Evolutionary conservation across 2,113 vertebrate genomes (phyloP), one percentile per base, ranked within the genome.

Genomic region (Fregetta grallaria): DNA sequence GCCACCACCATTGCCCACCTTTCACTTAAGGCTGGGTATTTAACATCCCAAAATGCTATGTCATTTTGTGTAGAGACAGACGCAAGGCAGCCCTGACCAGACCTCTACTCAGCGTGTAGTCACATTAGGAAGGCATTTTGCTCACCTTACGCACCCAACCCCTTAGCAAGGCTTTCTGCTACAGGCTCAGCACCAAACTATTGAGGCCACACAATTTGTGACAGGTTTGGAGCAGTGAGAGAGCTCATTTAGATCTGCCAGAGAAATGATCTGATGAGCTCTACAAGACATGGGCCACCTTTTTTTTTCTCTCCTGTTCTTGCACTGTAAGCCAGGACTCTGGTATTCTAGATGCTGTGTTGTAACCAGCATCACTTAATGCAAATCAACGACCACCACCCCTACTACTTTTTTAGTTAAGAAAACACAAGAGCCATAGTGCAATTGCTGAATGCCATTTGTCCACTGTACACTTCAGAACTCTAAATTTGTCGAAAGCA

Each of bases 91-190:
- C 45, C 34, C 55, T n/a, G 49, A 30, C 23, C 42, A 62, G 61
- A 38, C 19, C 32, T 26, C 22, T 8, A 10, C 25, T 15, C 1
- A 1, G 12, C 2, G 1, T 10, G 52, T 11, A 23, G 25, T 53
- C 59, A 17, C 40, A 11, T 23, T 11, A 47, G 27, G 47, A 67
- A 62, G 11, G 13, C 20, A 30, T 49, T 84, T 72, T 21, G 20
- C 40, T 29, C 45, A 36, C 32, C 34, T 8, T 32, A 36, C 15
- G 23, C 9, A 42, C 15, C 55, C 55, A 87, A 30, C 18, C 14
- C 67, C 61, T 68, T 19, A 36, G 49, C 53, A 72, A 73, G 65
- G 38, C 38, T 63, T 65, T 59, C 45, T 66, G 25, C n/a, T 67
- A 56, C 26, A 38, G 66, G 40, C 40, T 79, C 67, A 74, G 49